Evolutionary conservation across 2,797 vertebrate genomes (phyloP).

Genomic region (Acipenser transmontanus): DNA sequence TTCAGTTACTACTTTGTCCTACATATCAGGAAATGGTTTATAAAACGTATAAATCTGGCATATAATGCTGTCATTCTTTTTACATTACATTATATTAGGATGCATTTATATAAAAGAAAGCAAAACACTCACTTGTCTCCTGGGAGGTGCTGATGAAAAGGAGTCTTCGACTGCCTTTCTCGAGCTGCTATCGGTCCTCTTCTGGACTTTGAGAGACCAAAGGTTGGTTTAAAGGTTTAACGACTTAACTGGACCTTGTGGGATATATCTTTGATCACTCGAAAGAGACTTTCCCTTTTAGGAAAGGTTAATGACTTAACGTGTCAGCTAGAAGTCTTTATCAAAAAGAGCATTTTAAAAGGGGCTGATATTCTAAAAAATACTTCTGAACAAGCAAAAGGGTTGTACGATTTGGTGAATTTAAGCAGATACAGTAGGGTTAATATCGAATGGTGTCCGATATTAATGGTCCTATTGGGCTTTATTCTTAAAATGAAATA

Average conservation of each 20-base stretch:
- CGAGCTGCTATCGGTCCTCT: conserved; percentile 45
- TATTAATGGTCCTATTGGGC: not conserved
- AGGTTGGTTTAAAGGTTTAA: conserved; percentile 87
- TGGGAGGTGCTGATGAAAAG: conserved; percentile 31
- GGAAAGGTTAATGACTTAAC: not conserved
- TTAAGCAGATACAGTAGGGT: not conserved
- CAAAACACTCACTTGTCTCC: conserved; percentile 45
- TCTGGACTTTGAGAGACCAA: conserved; percentile 79
- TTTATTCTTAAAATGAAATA: not conserved
- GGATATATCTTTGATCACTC: conserved; percentile 9
- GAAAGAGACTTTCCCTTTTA: not conserved
- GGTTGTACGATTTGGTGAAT: not conserved
- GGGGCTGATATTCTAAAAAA: not conserved
- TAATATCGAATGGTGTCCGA: not conserved
- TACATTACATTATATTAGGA: not conserved
- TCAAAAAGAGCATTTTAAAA: not conserved
- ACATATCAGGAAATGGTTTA: not conserved
- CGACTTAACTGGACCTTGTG: conserved; percentile 71
- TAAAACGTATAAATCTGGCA: no score
- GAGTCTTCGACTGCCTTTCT: conserved; percentile 34
- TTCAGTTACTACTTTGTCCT: not conserved
- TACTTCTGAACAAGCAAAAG: not conserved
- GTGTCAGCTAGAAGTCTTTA: not conserved
- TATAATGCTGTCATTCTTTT: not conserved
- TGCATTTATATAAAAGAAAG: not conserved